These are phyloP conservation scores for Thalassoma bifasciatum DNA, from an alignment of 2,113 vertebrate species.

Conservation along the genomic window DNA sequence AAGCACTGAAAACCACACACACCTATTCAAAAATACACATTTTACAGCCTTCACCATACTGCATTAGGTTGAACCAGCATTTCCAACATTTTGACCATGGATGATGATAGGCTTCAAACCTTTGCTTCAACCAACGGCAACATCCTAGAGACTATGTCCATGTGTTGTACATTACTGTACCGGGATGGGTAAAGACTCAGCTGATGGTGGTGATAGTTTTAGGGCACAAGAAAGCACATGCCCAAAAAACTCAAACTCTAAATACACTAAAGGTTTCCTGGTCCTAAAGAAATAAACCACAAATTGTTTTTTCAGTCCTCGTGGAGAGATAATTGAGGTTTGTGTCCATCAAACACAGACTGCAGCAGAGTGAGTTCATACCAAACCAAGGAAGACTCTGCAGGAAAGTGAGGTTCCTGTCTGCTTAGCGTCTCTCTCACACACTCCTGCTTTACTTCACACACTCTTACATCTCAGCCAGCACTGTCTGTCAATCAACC, in stretches of 20 bases:
- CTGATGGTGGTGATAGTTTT: slow-evolving; percentile 4
- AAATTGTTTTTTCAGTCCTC: background rate
- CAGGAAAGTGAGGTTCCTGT: background rate
- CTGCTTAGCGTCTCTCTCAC: slow-evolving; percentile 7
- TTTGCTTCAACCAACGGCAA: too few species aligned
- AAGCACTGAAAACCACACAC: too few species aligned
- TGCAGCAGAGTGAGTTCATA: slow-evolving; percentile 12
- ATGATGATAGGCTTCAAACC: too few species aligned
- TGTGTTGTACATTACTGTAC: too few species aligned
- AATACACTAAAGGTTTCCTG: background rate
- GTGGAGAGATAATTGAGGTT: background rate
- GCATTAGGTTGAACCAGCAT: too few species aligned
- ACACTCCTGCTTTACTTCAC: slow-evolving; percentile 14
- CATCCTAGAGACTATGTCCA: too few species aligned
- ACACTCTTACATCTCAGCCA: slow-evolving; percentile 8
- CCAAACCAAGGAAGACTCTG: background rate
- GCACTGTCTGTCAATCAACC: slow-evolving; percentile 19
- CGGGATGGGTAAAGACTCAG: slow-evolving; percentile 31
- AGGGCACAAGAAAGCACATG: slow-evolving; percentile 47
- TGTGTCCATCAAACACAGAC: slow-evolving; percentile 16
- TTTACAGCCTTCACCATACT: too few species aligned
- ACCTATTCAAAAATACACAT: too few species aligned
- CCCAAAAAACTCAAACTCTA: background rate
- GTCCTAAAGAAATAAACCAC: background rate
- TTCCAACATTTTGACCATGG: too few species aligned